Conservation (phyloP, 2,888 invertebrate genomes). For the Scaeva pyrastri region DNA sequence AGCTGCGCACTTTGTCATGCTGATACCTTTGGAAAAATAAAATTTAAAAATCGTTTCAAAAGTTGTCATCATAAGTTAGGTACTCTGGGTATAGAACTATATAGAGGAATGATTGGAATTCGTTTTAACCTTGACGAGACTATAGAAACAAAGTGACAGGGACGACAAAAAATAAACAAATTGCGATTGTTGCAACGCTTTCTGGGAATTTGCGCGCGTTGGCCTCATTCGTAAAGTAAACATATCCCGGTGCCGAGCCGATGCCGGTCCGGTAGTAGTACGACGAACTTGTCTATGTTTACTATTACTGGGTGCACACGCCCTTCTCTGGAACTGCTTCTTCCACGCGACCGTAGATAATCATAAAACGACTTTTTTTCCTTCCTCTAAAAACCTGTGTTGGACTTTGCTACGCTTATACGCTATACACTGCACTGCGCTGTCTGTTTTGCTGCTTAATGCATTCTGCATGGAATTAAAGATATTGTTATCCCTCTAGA, state of each 20-base stretch:
- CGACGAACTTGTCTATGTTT: not conserved
- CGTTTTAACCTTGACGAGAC: constrained; percentile 56
- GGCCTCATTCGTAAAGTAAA: constrained; percentile 69
- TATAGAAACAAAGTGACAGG: constrained; percentile 6
- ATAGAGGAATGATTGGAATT: constrained; percentile 25
- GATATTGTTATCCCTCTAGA: constrained; percentile 69
- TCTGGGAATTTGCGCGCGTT: constrained; percentile 42
- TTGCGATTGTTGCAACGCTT: constrained; percentile 66
- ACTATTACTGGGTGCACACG: constrained; percentile 58
- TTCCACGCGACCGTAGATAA: constrained; percentile 72
- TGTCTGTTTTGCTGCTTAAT: no score
- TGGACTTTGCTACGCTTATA: not conserved
- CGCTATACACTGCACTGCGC: no score
- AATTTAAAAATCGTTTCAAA: constrained; percentile 23
- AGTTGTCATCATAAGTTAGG: not conserved
- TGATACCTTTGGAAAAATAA: constrained; percentile 1
- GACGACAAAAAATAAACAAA: constrained; percentile 59
- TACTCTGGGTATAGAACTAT: not conserved
- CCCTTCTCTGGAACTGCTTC: constrained; percentile 63
- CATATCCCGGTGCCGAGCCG: constrained; percentile 29
- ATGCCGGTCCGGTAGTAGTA: not conserved
- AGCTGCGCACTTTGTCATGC: constrained; percentile 56
- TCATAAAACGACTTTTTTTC: constrained; percentile 62
- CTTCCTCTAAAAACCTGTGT: not conserved
- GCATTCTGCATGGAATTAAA: constrained; percentile 41